phyloP scores from a whole-genome alignment of 2,113 vertebrate species.

The Rhinichthys klamathensis region DNA sequence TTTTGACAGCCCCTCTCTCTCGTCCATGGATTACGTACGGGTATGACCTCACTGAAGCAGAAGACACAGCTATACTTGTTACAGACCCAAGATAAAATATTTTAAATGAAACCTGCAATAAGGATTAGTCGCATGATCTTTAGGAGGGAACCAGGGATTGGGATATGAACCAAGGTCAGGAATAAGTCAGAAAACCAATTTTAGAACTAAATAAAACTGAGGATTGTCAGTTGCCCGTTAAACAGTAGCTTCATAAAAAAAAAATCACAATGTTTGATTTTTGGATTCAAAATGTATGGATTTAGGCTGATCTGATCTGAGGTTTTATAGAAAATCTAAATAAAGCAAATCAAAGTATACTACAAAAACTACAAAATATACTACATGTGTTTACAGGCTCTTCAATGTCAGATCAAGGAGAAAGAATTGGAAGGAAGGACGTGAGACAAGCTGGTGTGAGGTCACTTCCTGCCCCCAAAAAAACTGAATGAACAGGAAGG shows the following conservation, averaged over 20 bases:
- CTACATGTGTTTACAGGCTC: background rate
- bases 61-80: background rate
- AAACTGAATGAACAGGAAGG: slow-evolving; percentile 64
- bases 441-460: slow-evolving; percentile 58
- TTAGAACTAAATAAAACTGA: background rate
- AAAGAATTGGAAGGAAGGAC: slow-evolving; percentile 66
- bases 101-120: background rate
- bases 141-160: background rate
- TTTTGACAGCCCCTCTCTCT: slow-evolving; percentile 1
- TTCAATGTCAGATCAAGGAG: slow-evolving; percentile 59
- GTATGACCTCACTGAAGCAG: background rate
- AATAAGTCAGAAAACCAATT: background rate
- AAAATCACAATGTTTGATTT: background rate
- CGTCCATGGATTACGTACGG: background rate
- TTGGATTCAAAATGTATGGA: background rate
- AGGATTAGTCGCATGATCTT: background rate
- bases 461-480: slow-evolving; percentile 67
- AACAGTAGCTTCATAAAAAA: background rate
- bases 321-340: background rate
- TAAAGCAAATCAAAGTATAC: background rate
- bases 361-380: background rate
- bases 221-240: background rate
- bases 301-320: background rate
- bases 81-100: background rate
- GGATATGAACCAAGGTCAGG: background rate